phyloP scores from a whole-genome alignment of 1,140 invertebrate species.

The Drosophila ironensis region DNA sequence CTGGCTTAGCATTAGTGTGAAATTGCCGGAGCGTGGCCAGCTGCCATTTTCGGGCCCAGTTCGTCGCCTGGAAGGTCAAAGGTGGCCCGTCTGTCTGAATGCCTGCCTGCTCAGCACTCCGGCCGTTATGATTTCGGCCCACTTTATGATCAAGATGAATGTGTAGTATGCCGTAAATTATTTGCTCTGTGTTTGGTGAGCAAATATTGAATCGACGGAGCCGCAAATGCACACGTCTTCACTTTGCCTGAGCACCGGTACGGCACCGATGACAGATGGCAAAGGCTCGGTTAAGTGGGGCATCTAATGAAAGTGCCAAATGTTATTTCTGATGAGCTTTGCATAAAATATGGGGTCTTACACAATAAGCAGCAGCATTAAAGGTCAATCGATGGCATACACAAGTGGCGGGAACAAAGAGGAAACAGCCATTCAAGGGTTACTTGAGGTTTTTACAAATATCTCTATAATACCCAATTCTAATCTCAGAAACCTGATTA shows the following conservation, averaged over 20 bases:
- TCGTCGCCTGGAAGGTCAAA: constrained; percentile 55
- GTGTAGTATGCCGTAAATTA: constrained; percentile 34
- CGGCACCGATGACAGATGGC: constrained; percentile 26
- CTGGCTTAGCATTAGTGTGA: constrained; percentile 48
- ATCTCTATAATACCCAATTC: too few species aligned
- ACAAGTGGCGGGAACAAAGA: too few species aligned
- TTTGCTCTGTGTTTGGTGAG: constrained; percentile 19
- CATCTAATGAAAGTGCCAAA: constrained; percentile 26
- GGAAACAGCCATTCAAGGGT: too few species aligned
- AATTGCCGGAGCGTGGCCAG: constrained; percentile 48
- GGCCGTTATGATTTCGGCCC: constrained; percentile 28
- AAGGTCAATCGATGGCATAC: not conserved
- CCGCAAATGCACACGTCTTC: constrained; percentile 31
- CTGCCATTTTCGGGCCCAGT: constrained; percentile 57
- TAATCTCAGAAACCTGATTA: too few species aligned
- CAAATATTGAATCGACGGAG: constrained; percentile 43
- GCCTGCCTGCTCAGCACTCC: constrained; percentile 19
- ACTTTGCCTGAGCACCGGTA: constrained; percentile 8
- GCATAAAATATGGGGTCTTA: constrained; percentile 26
- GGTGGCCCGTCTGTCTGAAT: constrained; percentile 23
- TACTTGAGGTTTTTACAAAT: too few species aligned
- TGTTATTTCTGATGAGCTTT: constrained; percentile 37
- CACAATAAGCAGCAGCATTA: not conserved
- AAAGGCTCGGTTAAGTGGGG: constrained; percentile 10
- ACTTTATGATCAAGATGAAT: constrained; percentile 36